A percentile compares a stretch with the other conserved stretches of the same genome.
phyloP scores from a whole-genome alignment of 2,113 vertebrate species.

The Sisor rabdophorus region DNA sequence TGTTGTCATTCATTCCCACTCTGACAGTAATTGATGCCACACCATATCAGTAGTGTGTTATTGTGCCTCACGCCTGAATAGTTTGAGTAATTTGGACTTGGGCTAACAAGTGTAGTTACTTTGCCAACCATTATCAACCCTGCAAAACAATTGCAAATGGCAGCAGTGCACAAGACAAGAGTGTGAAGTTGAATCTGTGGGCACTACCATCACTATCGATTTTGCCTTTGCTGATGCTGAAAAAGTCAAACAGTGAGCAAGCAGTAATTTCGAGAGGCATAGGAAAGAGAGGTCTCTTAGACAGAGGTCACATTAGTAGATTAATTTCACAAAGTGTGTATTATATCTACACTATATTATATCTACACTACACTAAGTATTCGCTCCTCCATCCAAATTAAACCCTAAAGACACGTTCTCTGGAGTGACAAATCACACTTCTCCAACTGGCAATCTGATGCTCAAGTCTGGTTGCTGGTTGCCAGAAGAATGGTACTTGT shows the following conservation, averaged over 20 bases:
- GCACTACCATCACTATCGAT: conserved; percentile 24
- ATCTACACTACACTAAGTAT: too few species aligned
- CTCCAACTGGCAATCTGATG: too few species aligned
- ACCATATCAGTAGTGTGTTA: conserved; percentile 34
- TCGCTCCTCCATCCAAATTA: too few species aligned
- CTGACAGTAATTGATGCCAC: conserved; percentile 47
- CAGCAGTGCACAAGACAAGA: conserved; percentile 20
- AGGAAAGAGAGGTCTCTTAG: not conserved
- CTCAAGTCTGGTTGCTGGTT: too few species aligned
- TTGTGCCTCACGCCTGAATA: conserved; percentile 14
- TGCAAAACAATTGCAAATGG: conserved; percentile 40
- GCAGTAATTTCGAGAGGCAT: conserved; percentile 8
- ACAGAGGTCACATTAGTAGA: conserved; percentile 10
- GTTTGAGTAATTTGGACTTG: conserved; percentile 37
- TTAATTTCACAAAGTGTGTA: conserved; percentile 8
- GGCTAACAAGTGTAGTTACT: conserved; percentile 27
- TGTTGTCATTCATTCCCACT: conserved; percentile 41
- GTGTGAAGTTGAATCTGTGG: conserved; percentile 20
- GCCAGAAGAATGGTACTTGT: too few species aligned
- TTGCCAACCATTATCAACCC: conserved; percentile 32
- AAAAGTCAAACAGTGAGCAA: conserved; percentile 30
- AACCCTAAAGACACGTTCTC: too few species aligned
- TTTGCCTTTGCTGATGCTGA: conserved; percentile 28
- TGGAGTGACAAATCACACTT: too few species aligned
- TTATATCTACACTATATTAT: too few species aligned